Evolutionary conservation across 1,140 invertebrate species (phyloP).

Genomic region (Campoletis sonorensis): DNA sequence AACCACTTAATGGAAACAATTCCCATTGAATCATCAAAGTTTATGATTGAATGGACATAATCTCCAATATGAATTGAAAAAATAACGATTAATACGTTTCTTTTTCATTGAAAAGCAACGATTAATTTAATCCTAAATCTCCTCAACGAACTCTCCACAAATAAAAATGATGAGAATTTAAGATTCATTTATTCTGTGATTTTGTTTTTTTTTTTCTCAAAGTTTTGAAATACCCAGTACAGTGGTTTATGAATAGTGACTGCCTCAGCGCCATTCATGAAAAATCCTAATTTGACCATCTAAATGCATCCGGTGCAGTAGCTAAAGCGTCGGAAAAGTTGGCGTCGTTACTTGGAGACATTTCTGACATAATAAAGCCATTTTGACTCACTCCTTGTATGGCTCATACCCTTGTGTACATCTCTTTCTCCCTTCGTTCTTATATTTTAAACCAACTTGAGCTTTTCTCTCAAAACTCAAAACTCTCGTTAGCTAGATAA

Average conservation of each 20-base stretch:
- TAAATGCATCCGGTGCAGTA: constrained; percentile 66
- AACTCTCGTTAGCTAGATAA: background rate
- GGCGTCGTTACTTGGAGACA: constrained; percentile 54
- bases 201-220: no score
- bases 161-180: no score
- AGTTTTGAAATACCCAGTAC: no score
- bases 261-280: constrained; percentile 37
- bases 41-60: no score
- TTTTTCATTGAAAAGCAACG: no score
- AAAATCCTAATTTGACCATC: constrained; percentile 68
- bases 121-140: no score
- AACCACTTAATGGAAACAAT: no score
- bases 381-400: constrained; percentile 63
- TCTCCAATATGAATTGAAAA: no score
- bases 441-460: background rate
- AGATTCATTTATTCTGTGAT: no score
- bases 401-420: constrained; percentile 25
- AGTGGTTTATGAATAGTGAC: background rate
- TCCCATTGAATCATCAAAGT: no score
- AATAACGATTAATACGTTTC: no score
- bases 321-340: constrained; percentile 62
- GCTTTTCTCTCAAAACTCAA: background rate
- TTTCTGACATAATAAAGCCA: constrained; percentile 69
- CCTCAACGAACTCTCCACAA: no score
- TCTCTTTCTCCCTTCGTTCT: constrained; percentile 45